phyloP scores from a whole-genome alignment of 2,888 invertebrate species.

The Ceratothoa steindachneri region DNA sequence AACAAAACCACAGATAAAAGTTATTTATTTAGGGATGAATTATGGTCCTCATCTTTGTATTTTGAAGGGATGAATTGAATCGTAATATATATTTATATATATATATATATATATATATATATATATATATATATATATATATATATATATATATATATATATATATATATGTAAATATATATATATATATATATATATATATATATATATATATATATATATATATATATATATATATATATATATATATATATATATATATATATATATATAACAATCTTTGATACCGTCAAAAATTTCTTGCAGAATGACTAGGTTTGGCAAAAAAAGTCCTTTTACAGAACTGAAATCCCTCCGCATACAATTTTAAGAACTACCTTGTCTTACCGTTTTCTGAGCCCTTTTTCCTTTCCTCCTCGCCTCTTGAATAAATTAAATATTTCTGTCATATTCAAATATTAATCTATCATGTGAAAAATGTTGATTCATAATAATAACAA shows the following conservation, averaged over 20 bases:
- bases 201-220: constrained; percentile 12
- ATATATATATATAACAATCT: constrained; percentile 12
- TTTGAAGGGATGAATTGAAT: no score
- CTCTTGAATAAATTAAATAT: no score
- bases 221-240: constrained; percentile 12
- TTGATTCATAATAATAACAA: no score
- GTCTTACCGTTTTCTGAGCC: background rate
- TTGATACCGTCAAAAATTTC: no score
- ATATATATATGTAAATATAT: constrained; percentile 2
- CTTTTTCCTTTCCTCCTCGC: background rate
- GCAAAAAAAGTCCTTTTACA: no score
- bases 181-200: constrained; percentile 12
- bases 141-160: background rate
- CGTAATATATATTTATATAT: no score
- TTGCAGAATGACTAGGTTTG: no score
- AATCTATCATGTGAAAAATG: no score
- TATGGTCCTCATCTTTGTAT: background rate
- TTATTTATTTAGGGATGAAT: background rate
- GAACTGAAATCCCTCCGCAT: no score
- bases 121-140: background rate
- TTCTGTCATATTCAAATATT: no score
- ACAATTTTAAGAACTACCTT: no score
- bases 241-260: constrained; percentile 5
- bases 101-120: background rate
- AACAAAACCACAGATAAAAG: background rate